These are phyloP conservation scores for Empidonax traillii DNA, from an alignment of 2,113 vertebrate genomes.

Conservation along the genomic window DNA sequence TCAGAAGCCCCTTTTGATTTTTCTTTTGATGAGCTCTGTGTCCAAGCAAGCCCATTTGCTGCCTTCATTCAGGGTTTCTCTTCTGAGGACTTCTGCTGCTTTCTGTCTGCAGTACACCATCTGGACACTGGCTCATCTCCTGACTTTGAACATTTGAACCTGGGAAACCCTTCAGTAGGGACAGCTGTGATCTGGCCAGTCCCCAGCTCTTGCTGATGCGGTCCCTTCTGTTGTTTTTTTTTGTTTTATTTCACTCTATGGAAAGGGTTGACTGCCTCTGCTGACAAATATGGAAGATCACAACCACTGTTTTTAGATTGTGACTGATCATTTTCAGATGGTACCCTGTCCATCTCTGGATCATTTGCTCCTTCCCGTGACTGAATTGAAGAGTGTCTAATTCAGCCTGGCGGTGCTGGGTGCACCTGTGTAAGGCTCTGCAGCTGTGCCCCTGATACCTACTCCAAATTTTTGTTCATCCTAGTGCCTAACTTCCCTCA, in stretches of 20 bases:
- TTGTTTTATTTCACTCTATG: not conserved
- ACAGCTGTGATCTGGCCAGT: not conserved
- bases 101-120: not conserved
- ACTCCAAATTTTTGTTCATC: not conserved
- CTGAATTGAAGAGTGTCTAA: not conserved
- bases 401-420: not conserved
- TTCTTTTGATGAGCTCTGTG: not conserved
- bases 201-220: not conserved
- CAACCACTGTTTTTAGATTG: not conserved
- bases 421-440: fast-evolving
- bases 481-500: not conserved
- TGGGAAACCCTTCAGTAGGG: not conserved
- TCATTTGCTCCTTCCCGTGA: not conserved
- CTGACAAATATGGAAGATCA: not conserved
- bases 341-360: not conserved
- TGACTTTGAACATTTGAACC: not conserved
- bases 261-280: not conserved
- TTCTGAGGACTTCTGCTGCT: not conserved
- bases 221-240: not conserved
- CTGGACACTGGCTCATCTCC: not conserved
- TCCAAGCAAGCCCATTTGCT: not conserved
- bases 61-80: not conserved
- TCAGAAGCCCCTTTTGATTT: not conserved
- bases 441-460: not conserved
- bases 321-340: not conserved